Evolutionary conservation across 1,140 invertebrate species (phyloP), one percentile per base, ranked within the genome.

Genomic region (Sinella curviseta): DNA sequence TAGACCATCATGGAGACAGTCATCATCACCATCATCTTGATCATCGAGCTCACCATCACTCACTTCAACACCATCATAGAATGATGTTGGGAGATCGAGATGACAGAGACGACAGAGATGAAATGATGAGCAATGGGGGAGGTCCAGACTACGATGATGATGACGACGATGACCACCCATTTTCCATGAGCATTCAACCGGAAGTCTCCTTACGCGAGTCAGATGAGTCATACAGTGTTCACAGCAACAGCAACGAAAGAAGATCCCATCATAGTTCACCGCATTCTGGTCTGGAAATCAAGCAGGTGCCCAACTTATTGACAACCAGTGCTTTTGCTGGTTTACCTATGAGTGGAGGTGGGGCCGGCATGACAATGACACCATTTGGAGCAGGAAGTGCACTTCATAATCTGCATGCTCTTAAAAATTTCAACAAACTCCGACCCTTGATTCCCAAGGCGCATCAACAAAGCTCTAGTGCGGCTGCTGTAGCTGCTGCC

Each of bases 191-290:
- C 54, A 79, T 83, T 34, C 78, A 80, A 74, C 82, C 82, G 0
- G 82, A 83, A 77, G 82, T 83, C 16, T 82, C 80, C 2, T 28
- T 83, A 17, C 55, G 77, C 55, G 82, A 80, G 39, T 80, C 78
- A 1, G 81, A 82, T 67, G 81, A 82, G 74, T 80, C 81, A 17
- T 82, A 76, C 74, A 82, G 34, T 54, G 57, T 82, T n/a, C 65
- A 70, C 31, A 70, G 65, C 55, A n/a, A n/a, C n/a, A 24, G 24
- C 30, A 20, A 26, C 26, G 76, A 80, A 33, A 34, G 60, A 1
- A 30, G 65, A 12, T 70, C 65, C 12, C 77, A 78, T 65, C 73
- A 77, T 20, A 60, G 65, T 8, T 48, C 39, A 24, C 34, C 70
- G 4, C 74, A 75, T n/a, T 31, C 28, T 30, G 26, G 26, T 8